Base-by-base conservation (phyloP, 2,888 invertebrate species). In the Oscheius sp. region DNA sequence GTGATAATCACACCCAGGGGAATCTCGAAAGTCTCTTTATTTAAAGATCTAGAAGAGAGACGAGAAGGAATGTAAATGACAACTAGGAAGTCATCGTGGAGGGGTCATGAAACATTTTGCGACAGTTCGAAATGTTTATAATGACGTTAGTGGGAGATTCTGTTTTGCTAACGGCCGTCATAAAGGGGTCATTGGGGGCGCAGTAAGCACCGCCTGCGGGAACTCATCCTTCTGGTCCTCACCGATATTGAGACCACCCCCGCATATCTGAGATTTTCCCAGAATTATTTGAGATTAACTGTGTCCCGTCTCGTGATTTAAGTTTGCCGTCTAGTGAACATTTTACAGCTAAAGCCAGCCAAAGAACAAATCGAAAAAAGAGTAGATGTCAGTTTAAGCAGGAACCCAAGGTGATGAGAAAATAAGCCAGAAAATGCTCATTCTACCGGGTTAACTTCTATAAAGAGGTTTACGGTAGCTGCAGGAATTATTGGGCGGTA, bases 141-240 rank as follows among this genome's bases (percentile, higher is more conserved):
- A 61, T 66, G 66, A 66, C 66, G 66, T 66, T 49, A 21, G 46
- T n/a, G n/a, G 52, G n/a, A 66, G 66, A 49, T 49, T 49, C 49
- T 66, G 66, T 66, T 66, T 66, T 66, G 27, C 66, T n/a, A 66
- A 66, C 35, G 12, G 52, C 66, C 52, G 49, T 66, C 66, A 66
- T 66, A 66, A 66, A 66, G 66, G 66, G 66, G 66, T 66, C 66
- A 66, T 66, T 66, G 66, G 52, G 66, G 66, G 66, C 43, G 61
- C 27, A 66, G 66, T 66, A 66, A 66, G 66, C 66, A 66, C 66
- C 66, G 66, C 66, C 49, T 52, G 66, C 66, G 66, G 66, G 66
- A 52, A 41, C 61, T 61, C 61, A 61, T 41, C 45, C 59, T 21
- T n/a, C 43, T 61, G 61, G 35, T 35, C 35, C 43, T 61, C 7